Evolutionary conservation across 1,140 invertebrate species (phyloP).

Genomic region (Cyclina sinensis): DNA sequence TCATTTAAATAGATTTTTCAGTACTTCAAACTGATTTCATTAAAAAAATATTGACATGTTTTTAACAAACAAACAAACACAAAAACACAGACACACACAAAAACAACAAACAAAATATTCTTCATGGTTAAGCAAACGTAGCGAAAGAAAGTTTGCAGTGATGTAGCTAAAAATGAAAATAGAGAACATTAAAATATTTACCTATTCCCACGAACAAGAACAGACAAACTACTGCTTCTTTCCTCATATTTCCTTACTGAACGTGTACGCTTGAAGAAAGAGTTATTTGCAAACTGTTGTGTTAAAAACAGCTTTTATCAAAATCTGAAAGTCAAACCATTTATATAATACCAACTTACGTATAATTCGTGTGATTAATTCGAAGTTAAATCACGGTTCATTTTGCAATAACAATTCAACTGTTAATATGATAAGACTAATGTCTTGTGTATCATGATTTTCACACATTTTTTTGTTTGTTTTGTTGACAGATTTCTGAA

Average conservation of each 20-base stretch:
- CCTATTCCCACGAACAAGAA: background rate
- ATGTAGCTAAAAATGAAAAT: too few relatives aligned
- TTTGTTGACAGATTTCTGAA: background rate
- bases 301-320: background rate
- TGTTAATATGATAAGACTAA: background rate
- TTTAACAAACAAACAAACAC: too few relatives aligned
- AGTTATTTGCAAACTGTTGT: too few relatives aligned
- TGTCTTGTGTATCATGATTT: background rate
- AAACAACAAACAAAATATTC: too few relatives aligned
- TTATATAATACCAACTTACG: background rate
- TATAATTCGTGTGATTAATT: background rate
- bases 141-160: too few relatives aligned
- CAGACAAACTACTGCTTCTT: background rate
- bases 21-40: too few relatives aligned
- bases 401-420: background rate
- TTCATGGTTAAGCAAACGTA: too few relatives aligned
- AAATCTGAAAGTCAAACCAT: background rate
- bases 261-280: too few relatives aligned
- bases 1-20: too few relatives aligned
- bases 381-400: background rate
- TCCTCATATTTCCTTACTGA: background rate
- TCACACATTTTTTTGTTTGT: background rate
- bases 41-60: too few relatives aligned
- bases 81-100: too few relatives aligned
- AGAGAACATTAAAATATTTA: background rate